These are phyloP conservation scores for Oikopleura vanhoeffeni DNA, from an alignment of 23 tunicate genomes.

Conservation along the genomic window DNA sequence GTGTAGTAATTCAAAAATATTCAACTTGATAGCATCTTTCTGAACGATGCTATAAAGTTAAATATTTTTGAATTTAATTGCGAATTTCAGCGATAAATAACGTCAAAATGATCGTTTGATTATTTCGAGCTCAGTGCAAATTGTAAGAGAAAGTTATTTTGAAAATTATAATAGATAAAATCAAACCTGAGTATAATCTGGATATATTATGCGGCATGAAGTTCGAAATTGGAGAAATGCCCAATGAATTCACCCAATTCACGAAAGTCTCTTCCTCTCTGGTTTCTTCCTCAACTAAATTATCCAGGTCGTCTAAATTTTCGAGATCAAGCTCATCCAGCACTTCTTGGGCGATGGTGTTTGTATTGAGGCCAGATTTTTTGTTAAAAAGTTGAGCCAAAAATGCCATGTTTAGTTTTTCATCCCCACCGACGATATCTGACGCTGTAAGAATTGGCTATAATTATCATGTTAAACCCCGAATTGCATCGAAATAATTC, in stretches of 20 bases:
- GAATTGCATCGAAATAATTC: no score
- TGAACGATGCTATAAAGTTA: no score
- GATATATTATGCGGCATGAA: not conserved
- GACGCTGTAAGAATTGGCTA: conserved; percentile 36
- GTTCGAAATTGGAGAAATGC: conserved; percentile 31
- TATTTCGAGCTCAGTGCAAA: no score
- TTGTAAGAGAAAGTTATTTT: no score
- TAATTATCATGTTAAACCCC: no score
- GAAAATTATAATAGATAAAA: no score
- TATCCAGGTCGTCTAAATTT: conserved; percentile 28
- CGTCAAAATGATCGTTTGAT: no score
- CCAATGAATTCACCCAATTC: conserved; percentile 97
- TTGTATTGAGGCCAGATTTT: conserved; percentile 34
- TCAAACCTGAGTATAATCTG: not conserved
- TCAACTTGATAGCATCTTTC: no score
- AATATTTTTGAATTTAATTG: no score
- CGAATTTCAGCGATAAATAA: no score
- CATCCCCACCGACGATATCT: conserved; percentile 55
- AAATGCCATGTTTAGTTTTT: conserved; percentile 89
- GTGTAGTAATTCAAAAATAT: no score
- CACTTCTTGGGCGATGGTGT: not conserved
- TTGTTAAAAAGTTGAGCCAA: conserved; percentile 91
- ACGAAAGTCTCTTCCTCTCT: conserved; percentile 80
- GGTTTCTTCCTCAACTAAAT: conserved; percentile 39
- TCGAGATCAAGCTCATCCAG: conserved; percentile 30